These are phyloP conservation scores for Andrena chrysosceles DNA, from an alignment of 2,888 invertebrate genomes.

Conservation along the genomic window DNA sequence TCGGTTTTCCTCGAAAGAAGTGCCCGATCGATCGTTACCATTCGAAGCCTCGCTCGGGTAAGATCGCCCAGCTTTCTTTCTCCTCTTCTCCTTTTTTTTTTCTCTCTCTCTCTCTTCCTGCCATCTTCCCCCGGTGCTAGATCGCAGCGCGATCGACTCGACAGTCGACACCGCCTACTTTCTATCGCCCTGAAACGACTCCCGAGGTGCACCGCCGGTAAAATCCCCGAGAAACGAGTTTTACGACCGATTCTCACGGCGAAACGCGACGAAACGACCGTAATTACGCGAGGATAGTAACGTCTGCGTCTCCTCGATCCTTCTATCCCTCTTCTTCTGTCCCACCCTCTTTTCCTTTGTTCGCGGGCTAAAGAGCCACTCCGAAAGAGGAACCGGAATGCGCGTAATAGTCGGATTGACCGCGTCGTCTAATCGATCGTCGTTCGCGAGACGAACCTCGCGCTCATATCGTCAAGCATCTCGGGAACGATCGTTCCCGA, in stretches of 20 bases:
- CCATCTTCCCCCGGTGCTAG: slow-evolving; percentile 21
- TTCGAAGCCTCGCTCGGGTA: slow-evolving; percentile 50
- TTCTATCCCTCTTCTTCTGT: too few relatives aligned
- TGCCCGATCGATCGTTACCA: slow-evolving; percentile 64
- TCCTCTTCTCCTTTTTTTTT: slow-evolving; percentile 26
- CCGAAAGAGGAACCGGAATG: slow-evolving; percentile 18
- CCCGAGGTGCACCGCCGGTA: slow-evolving; percentile 55
- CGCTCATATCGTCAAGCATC: too few relatives aligned
- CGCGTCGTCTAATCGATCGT: slow-evolving; percentile 18
- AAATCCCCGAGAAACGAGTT: slow-evolving; percentile 69
- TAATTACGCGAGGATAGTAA: slow-evolving; percentile 63
- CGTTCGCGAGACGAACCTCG: background rate
- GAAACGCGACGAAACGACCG: slow-evolving; percentile 71
- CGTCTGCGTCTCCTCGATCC: background rate
- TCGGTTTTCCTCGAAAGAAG: slow-evolving; percentile 41
- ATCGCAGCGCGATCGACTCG: slow-evolving; percentile 58
- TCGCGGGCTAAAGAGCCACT: background rate
- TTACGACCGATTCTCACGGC: slow-evolving; percentile 66
- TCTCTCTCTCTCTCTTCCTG: too few relatives aligned
- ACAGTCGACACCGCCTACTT: slow-evolving; percentile 67
- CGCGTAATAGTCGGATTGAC: slow-evolving; percentile 26
- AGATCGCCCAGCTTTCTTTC: slow-evolving; percentile 32
- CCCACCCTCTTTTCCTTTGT: slow-evolving; percentile 16
- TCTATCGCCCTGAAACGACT: slow-evolving; percentile 64
- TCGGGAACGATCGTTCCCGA: too few relatives aligned